Conservation (phyloP, 1,140 invertebrate genomes). For the Antheraea pernyi region DNA sequence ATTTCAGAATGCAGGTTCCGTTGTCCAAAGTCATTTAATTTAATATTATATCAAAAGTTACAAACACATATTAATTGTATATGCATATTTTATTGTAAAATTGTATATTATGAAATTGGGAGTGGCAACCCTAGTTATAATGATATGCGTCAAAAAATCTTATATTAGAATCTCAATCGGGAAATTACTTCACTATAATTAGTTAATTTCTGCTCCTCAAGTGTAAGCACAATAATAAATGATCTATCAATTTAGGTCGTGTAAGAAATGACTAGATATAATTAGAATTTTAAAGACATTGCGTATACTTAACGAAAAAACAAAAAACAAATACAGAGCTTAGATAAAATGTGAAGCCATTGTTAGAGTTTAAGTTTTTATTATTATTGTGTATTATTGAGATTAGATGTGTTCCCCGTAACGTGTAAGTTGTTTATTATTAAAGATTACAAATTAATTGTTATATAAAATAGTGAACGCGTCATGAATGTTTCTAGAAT, state of each 20-base stretch:
- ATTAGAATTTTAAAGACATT: background rate
- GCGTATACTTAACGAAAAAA: slow-evolving; percentile 35
- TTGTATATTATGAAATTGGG: no score
- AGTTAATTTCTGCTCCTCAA: slow-evolving; percentile 23
- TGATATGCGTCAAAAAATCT: no score
- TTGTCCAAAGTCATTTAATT: no score
- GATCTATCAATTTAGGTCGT: slow-evolving; percentile 38
- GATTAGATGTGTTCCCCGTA: slow-evolving; percentile 49
- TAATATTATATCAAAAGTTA: no score
- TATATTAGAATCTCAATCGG: background rate
- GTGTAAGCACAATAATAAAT: slow-evolving; percentile 29
- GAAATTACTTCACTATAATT: slow-evolving; percentile 30
- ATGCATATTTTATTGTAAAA: no score
- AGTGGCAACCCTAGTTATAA: no score
- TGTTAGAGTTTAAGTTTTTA: slow-evolving; percentile 26
- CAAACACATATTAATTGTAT: no score
- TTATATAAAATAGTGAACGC: no score
- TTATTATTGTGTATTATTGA: slow-evolving; percentile 26
- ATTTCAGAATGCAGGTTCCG: no score
- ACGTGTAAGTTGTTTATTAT: background rate
- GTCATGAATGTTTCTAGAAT: no score
- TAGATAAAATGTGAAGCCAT: slow-evolving; percentile 33
- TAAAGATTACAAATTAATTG: no score
- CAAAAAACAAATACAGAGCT: slow-evolving; percentile 47
- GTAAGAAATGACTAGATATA: slow-evolving; percentile 28